A percentile compares a stretch with the other conserved stretches of the same genome.
Evolutionary conservation across 2,797 vertebrate species (phyloP).

Genomic region (Adelosebastes latens): DNA sequence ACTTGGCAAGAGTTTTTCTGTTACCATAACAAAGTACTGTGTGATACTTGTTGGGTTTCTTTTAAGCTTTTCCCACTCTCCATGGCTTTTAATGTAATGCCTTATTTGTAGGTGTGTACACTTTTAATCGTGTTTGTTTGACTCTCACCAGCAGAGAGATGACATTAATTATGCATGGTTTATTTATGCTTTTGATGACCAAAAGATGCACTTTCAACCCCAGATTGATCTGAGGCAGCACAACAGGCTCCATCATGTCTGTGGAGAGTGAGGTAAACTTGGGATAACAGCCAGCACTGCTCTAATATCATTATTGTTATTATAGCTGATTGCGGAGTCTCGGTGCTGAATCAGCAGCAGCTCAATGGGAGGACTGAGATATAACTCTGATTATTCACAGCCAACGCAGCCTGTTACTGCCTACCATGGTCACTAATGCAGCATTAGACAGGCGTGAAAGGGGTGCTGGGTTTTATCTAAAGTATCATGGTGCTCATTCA

Average conservation of each 20-base stretch:
- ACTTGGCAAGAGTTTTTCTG: too few relatives aligned
- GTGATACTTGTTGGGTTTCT: too few relatives aligned
- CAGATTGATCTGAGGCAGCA: conserved; percentile 7
- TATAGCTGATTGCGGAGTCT: conserved; percentile 54
- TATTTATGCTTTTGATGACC: conserved; percentile 23
- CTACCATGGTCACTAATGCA: background rate
- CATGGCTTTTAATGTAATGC: too few relatives aligned
- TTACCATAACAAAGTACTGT: too few relatives aligned
- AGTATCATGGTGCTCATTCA: background rate
- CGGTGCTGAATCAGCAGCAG: conserved; percentile 55
- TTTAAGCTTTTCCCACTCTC: too few relatives aligned
- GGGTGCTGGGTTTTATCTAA: background rate
- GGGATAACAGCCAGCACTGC: conserved; percentile 40
- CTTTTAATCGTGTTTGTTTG: conserved; percentile 13
- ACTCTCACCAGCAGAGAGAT: background rate
- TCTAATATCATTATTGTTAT: conserved; percentile 59
- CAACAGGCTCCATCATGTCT: conserved; percentile 34
- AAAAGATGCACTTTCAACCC: background rate
- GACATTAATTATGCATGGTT: background rate
- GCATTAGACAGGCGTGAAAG: background rate
- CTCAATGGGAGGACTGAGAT: conserved; percentile 15
- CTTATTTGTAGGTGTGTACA: background rate
- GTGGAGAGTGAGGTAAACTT: conserved; percentile 39
- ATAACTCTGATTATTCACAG: conserved; percentile 33
- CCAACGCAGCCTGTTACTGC: background rate